phyloP scores from a whole-genome alignment of 2,113 vertebrate genomes.

The Picathartes gymnocephalus region DNA sequence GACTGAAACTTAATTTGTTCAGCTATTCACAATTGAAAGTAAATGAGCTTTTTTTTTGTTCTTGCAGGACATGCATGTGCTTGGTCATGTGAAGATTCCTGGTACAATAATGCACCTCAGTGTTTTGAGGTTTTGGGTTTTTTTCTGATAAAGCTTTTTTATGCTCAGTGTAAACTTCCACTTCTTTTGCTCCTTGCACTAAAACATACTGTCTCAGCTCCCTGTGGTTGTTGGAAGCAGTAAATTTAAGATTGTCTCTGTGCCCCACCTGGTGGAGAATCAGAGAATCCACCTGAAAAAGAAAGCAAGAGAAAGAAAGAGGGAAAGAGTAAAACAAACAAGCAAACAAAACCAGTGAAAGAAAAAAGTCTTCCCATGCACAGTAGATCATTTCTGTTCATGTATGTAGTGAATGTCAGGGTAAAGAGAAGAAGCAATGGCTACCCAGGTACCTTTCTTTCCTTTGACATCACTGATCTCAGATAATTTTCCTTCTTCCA shows the following conservation, averaged over 20 bases:
- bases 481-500: neutral
- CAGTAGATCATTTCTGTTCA: neutral
- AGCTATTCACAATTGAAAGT: neutral
- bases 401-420: neutral
- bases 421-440: neutral
- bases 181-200: neutral
- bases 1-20: neutral
- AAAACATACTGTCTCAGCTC: neutral
- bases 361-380: neutral
- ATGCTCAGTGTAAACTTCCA: neutral
- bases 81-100: neutral
- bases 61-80: neutral
- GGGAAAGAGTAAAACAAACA: neutral
- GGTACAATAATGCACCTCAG: neutral
- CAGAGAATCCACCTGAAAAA: neutral
- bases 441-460: neutral
- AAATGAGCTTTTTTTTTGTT: neutral
- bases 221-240: neutral
- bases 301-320: no score
- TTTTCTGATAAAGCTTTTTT: neutral
- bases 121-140: neutral
- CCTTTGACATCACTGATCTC: neutral
- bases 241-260: neutral
- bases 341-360: neutral
- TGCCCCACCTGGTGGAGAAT: neutral